Base-by-base conservation (phyloP, 2,113 vertebrate species). In the Raphicerus campestris region DNA sequence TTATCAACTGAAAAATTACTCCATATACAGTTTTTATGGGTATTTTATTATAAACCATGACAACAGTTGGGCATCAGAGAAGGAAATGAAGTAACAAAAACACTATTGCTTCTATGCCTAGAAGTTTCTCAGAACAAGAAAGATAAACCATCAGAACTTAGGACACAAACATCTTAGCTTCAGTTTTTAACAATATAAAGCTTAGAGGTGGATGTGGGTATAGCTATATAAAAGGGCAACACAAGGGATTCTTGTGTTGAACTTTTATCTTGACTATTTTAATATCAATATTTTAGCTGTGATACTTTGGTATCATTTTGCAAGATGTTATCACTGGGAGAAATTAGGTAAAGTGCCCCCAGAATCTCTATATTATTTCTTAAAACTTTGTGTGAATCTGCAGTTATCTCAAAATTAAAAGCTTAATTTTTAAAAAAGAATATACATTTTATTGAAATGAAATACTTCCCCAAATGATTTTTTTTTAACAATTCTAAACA, bases 401-500 rank as follows among this genome's bases (percentile, higher is more conserved):
- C 17, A 78, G 6, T 95, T 78, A 80, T 63, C 56, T 91, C 56
- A 55, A 77, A 91, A 53, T 58, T 78, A 61, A 61, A 55, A 82
- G 28, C 53, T 89, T 89, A 93, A 60, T 61, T 95, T 95, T n/a
- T 14, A 42, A 45, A 86, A 77, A 91, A 80, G 30, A 39, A 61
- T 87, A 61, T 61, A 77, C 83, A 61, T 88, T 91, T 63, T 92
- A 93, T 82, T 82, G 28, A 86, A 89, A 56, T 82, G 6, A 86
- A 89, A 45, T 87, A 49, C 10, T 91, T 97, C 9, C 58, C 26
- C 61, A 70, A 89, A 92, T 90, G 28, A 61, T 61, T 5, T 60
- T 85, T 96, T n/a, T 80, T 55, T 91, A 94, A 70, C 53, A 47
- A 19, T 88, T 96, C n/a, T 88, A 39, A 51, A 32, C 13, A 95